Evolutionary conservation across 1,140 invertebrate genomes (phyloP).

Genomic region (Achroia grisella): DNA sequence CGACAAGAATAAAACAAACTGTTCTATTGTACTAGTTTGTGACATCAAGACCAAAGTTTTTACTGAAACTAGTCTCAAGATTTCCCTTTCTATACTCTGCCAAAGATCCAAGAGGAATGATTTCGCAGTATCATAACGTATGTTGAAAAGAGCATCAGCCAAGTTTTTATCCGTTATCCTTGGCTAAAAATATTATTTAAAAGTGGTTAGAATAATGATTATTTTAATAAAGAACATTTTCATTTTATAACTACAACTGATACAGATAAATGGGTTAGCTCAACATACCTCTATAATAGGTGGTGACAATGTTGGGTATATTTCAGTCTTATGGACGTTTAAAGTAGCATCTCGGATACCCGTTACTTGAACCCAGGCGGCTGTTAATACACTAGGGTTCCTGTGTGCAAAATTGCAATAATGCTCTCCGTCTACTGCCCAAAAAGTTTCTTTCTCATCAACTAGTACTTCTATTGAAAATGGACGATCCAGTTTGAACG

Average conservation of each 20-base stretch:
- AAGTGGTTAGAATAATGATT: background rate
- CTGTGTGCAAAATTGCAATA: slow-evolving; percentile 54
- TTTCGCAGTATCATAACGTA: too few relatives aligned
- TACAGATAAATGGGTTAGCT: too few relatives aligned
- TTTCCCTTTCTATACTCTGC: too few relatives aligned
- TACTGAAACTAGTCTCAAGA: too few relatives aligned
- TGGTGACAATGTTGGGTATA: slow-evolving; percentile 42
- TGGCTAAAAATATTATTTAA: background rate
- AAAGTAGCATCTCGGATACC: slow-evolving; percentile 47
- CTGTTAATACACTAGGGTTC: slow-evolving; percentile 33
- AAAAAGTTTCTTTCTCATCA: slow-evolving; percentile 49
- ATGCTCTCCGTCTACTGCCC: slow-evolving; percentile 52
- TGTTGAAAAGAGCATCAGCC: too few relatives aligned
- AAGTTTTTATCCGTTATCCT: too few relatives aligned
- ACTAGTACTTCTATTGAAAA: slow-evolving; percentile 53
- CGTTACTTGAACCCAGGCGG: slow-evolving; percentile 50
- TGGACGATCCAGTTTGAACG: slow-evolving; percentile 43
- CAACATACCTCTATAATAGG: slow-evolving; percentile 31
- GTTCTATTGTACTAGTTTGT: too few relatives aligned
- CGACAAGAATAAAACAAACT: too few relatives aligned
- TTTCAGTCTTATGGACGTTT: slow-evolving; percentile 39
- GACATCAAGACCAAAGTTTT: too few relatives aligned
- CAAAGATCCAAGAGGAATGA: too few relatives aligned
- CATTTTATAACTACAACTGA: background rate
- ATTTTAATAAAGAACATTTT: background rate